These are phyloP conservation scores for Isurus oxyrinchus DNA, from an alignment of 2,113 vertebrate genomes.

Conservation along the genomic window DNA sequence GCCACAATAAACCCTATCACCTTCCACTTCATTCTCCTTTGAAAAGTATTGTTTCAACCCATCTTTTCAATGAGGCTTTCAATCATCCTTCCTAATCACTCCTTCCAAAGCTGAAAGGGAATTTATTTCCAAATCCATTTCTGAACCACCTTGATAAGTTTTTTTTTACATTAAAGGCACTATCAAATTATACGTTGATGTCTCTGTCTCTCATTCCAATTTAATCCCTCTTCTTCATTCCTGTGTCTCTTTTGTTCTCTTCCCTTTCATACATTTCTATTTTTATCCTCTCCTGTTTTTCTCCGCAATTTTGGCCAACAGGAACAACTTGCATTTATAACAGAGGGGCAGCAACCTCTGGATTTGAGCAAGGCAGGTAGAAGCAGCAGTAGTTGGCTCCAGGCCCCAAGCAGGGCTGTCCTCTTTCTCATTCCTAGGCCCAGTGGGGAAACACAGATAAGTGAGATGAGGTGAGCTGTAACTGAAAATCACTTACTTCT, in stretches of 20 bases:
- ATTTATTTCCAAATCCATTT: not conserved
- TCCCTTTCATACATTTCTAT: not conserved
- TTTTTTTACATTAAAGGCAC: not conserved
- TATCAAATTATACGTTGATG: not conserved
- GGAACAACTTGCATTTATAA: not conserved
- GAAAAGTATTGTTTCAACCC: not conserved
- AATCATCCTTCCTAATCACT: not conserved
- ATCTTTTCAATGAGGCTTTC: not conserved
- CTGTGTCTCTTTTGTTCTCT: not conserved
- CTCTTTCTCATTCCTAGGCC: not conserved
- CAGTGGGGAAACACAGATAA: not conserved
- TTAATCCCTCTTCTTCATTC: not conserved
- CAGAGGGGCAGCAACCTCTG: not conserved
- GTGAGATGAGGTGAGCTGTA: not conserved
- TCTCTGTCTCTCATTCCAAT: not conserved
- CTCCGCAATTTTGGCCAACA: not conserved
- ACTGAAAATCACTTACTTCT: not conserved
- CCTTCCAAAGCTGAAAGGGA: not conserved
- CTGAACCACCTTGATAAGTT: not conserved
- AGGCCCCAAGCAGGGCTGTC: not conserved
- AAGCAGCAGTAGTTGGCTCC: not conserved
- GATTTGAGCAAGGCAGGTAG: not conserved
- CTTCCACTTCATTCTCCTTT: not conserved
- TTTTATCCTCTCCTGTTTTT: not conserved
- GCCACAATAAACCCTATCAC: not conserved